Base-by-base conservation (phyloP, 2,113 vertebrate genomes). In the Anoplopoma fimbria region DNA sequence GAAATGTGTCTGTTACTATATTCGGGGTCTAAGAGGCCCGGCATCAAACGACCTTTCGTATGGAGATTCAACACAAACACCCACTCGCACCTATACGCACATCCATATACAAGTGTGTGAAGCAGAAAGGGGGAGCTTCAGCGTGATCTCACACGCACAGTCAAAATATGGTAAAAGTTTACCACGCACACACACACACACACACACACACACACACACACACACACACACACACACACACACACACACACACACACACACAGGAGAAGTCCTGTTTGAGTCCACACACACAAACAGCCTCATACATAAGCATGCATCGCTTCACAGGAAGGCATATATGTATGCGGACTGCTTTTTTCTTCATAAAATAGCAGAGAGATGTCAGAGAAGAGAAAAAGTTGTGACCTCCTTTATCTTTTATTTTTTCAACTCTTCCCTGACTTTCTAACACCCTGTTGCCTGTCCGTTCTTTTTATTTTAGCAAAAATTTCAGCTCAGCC, bases 1-100 rank as follows among this genome's bases (percentile, higher is more conserved):
- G 75, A 87, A 80, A 67, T 79, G 49, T 53, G 78, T 78, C 81
- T 89, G 82, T 84, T 87, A 70, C 65, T 87, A 71, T 67, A 57
- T 61, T 88, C 78, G 75, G 60, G 38, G 57, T 40, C 69, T 78
- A 40, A 6, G 70, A 78, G 69, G 61, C 49, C 49, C 83, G 81
- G 64, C 69, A 84, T 80, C 84, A 74, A 71, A 81, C 51, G 0
- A 69, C 71, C 77, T 81, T n/a, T 86, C 72, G 68, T 62, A 75
- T 68, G 79, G 68, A 81, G 77, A 82, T 88, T 84, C 69, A 68
- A 68, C 77, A 64, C 75, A 69, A 36, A 55, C 69, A 75, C 75
- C 25, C 47, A 21, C 62, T 42, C 29, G n/a, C 42, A 74, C 38
- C 63, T 34, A 36, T 29, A 51, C 5, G 53, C 75, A 69, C 71